Conservation (phyloP, 2,113 vertebrate genomes). For the Phyllostomus hastatus region DNA sequence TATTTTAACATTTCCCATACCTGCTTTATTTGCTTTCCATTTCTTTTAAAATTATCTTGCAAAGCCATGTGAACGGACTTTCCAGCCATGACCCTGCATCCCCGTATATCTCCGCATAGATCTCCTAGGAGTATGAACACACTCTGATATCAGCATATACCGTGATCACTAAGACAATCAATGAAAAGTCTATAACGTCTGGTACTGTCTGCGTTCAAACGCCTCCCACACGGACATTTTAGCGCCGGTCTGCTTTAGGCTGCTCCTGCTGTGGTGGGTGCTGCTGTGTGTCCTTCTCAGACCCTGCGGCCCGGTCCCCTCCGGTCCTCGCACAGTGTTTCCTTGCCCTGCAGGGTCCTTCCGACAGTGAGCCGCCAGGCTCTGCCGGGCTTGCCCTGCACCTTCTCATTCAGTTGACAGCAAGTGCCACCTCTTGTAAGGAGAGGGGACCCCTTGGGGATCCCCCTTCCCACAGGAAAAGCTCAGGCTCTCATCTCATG, state of each 20-base stretch:
- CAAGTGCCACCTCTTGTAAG: not conserved
- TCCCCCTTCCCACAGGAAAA: not conserved
- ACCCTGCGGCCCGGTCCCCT: not conserved
- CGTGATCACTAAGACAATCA: not conserved
- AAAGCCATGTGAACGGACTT: not conserved
- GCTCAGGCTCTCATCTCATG: not conserved
- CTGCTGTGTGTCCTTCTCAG: not conserved
- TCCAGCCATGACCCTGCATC: not conserved
- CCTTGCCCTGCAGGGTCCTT: not conserved
- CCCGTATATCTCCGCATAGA: not conserved
- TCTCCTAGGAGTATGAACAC: not conserved
- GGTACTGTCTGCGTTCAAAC: not conserved
- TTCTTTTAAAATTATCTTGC: not conserved
- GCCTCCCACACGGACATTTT: not conserved
- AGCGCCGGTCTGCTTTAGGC: not conserved
- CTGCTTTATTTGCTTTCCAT: not conserved
- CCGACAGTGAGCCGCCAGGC: not conserved
- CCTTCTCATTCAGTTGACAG: not conserved
- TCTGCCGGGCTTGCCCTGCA: not conserved
- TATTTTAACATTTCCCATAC: not conserved
- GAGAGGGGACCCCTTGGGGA: not conserved
- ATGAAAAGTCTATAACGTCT: not conserved
- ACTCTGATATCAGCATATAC: not conserved
- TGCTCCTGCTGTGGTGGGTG: not conserved
- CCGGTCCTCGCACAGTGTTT: not conserved